A percentile compares a stretch with the other conserved stretches of the same genome.
These are phyloP conservation scores for Diploscapter pachys DNA, from an alignment of 1,140 invertebrate species.

Conservation along the genomic window DNA sequence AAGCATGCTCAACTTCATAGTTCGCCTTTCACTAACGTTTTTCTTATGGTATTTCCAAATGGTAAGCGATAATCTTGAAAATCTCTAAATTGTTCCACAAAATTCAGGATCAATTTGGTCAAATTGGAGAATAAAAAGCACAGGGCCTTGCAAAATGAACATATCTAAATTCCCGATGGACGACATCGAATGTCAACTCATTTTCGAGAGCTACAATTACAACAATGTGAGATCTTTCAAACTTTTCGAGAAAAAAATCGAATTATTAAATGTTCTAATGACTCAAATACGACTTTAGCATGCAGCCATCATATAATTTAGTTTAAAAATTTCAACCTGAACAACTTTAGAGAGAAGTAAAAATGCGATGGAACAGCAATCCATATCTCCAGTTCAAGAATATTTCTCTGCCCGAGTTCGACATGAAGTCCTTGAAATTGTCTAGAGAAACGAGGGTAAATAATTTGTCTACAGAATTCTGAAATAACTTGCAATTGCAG, in stretches of 20 bases:
- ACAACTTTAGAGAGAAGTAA: slow-evolving; percentile 41
- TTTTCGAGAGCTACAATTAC: slow-evolving; percentile 59
- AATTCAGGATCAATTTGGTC: slow-evolving; percentile 51
- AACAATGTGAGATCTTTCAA: slow-evolving; percentile 36
- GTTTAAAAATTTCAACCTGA: not conserved
- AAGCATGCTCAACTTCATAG: slow-evolving; percentile 49
- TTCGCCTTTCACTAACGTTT: slow-evolving; percentile 58
- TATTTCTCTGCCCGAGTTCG: slow-evolving; percentile 57
- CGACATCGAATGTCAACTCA: slow-evolving; percentile 51
- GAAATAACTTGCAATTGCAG: slow-evolving; percentile 33
- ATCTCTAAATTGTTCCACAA: not conserved
- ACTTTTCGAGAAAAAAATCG: not conserved
- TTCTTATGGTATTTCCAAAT: slow-evolving; percentile 58
- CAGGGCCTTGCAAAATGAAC: slow-evolving; percentile 52
- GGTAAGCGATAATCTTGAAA: slow-evolving; percentile 29
- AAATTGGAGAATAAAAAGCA: slow-evolving; percentile 56
- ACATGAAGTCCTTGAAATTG: slow-evolving; percentile 51
- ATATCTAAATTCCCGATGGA: slow-evolving; percentile 56
- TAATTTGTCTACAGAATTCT: not conserved
- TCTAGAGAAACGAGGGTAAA: slow-evolving; percentile 34
- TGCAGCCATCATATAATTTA: slow-evolving; percentile 13
- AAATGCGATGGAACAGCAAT: slow-evolving; percentile 55
- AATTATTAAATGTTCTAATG: too few relatives aligned
- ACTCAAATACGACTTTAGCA: not conserved
- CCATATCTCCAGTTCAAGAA: slow-evolving; percentile 56